Percentiles rank a stretch among this genome's conserved stretches.
phyloP scores from a whole-genome alignment of 2,888 invertebrate species.

The Achlya flavicornis region DNA sequence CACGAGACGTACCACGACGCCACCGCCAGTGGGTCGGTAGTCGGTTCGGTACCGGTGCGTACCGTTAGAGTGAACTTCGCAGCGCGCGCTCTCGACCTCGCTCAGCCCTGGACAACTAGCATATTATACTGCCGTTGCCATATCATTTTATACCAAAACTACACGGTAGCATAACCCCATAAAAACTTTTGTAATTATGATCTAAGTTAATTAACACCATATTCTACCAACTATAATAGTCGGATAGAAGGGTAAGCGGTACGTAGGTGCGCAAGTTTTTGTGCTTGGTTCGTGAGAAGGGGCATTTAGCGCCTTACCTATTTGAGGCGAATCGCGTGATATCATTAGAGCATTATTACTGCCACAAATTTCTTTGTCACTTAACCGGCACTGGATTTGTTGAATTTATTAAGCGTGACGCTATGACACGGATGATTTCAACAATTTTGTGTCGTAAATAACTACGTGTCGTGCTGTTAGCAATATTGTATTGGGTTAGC shows the following conservation, averaged over 20 bases:
- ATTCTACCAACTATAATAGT: constrained; percentile 48
- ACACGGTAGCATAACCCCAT: constrained; percentile 44
- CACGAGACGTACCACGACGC: constrained; percentile 26
- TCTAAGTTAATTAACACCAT: constrained; percentile 57
- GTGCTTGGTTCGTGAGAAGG: constrained; percentile 56
- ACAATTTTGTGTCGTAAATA: constrained; percentile 39
- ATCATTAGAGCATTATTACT: constrained; percentile 68
- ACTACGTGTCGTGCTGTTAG: not conserved
- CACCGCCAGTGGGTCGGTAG: constrained; percentile 17
- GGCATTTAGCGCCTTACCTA: constrained; percentile 65
- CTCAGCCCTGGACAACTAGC: constrained; percentile 30
- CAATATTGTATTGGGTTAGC: not conserved
- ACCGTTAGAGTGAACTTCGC: constrained; percentile 61
- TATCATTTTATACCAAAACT: constrained; percentile 38
- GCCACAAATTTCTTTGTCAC: constrained; percentile 73
- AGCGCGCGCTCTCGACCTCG: constrained; percentile 34
- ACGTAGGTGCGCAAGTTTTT: constrained; percentile 36
- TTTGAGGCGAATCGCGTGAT: constrained; percentile 67
- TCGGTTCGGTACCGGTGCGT: constrained; percentile 54
- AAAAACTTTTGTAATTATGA: constrained; percentile 55
- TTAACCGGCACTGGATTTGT: constrained; percentile 60
- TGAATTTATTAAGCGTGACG: constrained; percentile 63
- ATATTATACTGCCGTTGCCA: constrained; percentile 30
- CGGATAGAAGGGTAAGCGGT: constrained; percentile 48
- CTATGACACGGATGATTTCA: constrained; percentile 46